Evolutionary conservation across 2,888 invertebrate species (phyloP), one percentile per base, ranked within the genome.

Genomic region (Silvanus unidentatus): DNA sequence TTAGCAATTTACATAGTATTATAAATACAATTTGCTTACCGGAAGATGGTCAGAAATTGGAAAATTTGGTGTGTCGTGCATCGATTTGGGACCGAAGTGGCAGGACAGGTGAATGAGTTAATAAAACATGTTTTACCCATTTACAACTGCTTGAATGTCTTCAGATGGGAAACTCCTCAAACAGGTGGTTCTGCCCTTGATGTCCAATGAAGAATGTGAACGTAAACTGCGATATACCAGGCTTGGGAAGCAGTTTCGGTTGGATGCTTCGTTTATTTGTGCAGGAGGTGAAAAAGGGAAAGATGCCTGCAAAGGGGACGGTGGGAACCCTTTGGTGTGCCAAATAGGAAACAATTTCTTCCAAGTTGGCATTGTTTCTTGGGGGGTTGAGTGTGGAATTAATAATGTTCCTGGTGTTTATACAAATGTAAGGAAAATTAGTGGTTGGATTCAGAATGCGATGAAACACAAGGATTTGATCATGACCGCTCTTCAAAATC

Each of bases 301-400:
- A 59, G 90, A 90, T 53, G 84, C 88, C 0, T 90, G 89, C 39
- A 49, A 47, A 22, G 61, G 61, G 39, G 46, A 49, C 32, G 49
- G 49, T 30, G 49, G 49, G 9, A 37, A 46, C n/a, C 49, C 49
- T 29, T 49, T 49, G 16, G 41, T 47, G 40, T 49, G 49, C 29
- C 6, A 40, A 40, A 32, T 14, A n/a, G 70, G 75, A 39, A 74
- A 77, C 45, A 75, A 80, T 6, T 88, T 84, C 66, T 78, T 82
- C n/a, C 81, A 89, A 60, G 78, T 79, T 1, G 93, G 93, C 0
- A 80, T 92, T 6, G 88, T 91, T 0, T 83, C 91, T 0, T 93
- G 92, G 91, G 93, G 93, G n/a, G 84, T 93, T 43, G 88, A 86
- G 2, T 93, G 93, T 60, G 91, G 91, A 0, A 69, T 72, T 29